Conservation (phyloP, 1,140 invertebrate species). For the Brachionus paranguensis region DNA sequence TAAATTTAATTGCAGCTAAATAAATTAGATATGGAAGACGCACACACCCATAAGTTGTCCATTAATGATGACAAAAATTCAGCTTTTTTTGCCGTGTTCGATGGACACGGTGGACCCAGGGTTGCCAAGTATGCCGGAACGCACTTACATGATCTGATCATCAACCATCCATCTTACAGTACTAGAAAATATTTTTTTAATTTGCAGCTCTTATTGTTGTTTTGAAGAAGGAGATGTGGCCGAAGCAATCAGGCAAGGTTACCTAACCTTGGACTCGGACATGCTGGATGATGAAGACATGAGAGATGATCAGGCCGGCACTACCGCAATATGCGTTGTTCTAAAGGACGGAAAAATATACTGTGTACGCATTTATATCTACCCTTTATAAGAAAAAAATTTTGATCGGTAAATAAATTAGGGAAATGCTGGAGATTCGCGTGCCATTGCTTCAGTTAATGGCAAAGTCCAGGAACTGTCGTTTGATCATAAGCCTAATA, state of each 20-base stretch:
- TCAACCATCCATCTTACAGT: not conserved
- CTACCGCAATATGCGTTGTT: slow-evolving; percentile 80
- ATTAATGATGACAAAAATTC: slow-evolving; percentile 75
- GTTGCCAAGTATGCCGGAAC: slow-evolving; percentile 16
- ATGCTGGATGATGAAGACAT: slow-evolving; percentile 71
- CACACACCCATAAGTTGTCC: slow-evolving; percentile 85
- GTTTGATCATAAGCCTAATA: slow-evolving; percentile 86
- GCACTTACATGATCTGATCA: slow-evolving; percentile 5
- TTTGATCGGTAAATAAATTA: slow-evolving; percentile 44
- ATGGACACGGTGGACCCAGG: slow-evolving; percentile 73
- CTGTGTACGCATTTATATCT: slow-evolving; percentile 62
- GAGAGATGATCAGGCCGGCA: slow-evolving; percentile 83
- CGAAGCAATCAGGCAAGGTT: slow-evolving; percentile 77
- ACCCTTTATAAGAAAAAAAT: not conserved
- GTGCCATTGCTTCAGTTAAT: slow-evolving; percentile 70
- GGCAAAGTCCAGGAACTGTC: slow-evolving; percentile 69
- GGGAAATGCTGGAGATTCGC: slow-evolving; percentile 90
- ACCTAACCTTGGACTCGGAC: slow-evolving; percentile 80
- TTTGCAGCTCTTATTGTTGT: not conserved
- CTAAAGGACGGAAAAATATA: slow-evolving; percentile 70
- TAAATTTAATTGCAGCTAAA: not conserved
- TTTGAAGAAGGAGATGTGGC: slow-evolving; percentile 68
- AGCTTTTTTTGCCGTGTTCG: slow-evolving; percentile 93
- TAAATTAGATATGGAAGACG: slow-evolving; percentile 80
- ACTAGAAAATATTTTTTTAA: not conserved